Evolutionary conservation across 1,140 invertebrate species (phyloP).

Genomic region (Zaprionus vittiger): DNA sequence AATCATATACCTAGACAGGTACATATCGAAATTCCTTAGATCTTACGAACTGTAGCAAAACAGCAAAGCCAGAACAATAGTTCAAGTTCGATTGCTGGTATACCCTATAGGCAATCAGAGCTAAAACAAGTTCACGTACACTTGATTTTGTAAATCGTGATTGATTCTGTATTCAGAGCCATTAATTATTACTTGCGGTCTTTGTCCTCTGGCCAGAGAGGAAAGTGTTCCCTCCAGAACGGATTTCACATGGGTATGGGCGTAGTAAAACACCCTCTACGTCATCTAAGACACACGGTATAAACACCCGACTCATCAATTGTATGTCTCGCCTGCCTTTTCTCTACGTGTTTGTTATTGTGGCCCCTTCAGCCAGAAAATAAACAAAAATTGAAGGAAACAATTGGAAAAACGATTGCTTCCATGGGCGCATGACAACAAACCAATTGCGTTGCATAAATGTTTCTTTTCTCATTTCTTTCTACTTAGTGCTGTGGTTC

Average conservation of each 20-base stretch:
- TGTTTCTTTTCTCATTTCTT: conserved; percentile 56
- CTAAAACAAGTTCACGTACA: not conserved
- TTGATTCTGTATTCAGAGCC: not conserved
- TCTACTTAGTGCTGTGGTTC: conserved; percentile 67
- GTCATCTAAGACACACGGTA: not conserved
- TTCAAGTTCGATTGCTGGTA: not conserved
- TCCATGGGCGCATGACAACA: conserved; percentile 44
- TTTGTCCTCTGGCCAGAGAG: not conserved
- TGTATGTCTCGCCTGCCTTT: conserved; percentile 14
- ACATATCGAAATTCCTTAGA: not conserved
- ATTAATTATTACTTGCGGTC: not conserved
- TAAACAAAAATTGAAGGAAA: conserved; percentile 67
- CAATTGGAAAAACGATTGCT: conserved; percentile 48
- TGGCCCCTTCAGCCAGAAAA: conserved; percentile 50
- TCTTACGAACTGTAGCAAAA: conserved; percentile 36
- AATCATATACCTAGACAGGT: conserved; percentile 22
- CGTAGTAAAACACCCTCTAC: not conserved
- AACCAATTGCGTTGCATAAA: conserved; percentile 72
- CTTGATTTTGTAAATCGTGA: not conserved
- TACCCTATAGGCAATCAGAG: conserved; percentile 4
- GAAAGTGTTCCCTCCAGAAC: not conserved
- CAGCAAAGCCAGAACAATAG: conserved; percentile 32
- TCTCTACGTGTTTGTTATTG: conserved; percentile 48
- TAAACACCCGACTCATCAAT: not conserved
- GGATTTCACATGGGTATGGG: not conserved